A percentile compares a stretch with the other conserved stretches of the same genome.
Conservation (phyloP, 2,113 vertebrate species). For the Brachypteracias leptosomus region DNA sequence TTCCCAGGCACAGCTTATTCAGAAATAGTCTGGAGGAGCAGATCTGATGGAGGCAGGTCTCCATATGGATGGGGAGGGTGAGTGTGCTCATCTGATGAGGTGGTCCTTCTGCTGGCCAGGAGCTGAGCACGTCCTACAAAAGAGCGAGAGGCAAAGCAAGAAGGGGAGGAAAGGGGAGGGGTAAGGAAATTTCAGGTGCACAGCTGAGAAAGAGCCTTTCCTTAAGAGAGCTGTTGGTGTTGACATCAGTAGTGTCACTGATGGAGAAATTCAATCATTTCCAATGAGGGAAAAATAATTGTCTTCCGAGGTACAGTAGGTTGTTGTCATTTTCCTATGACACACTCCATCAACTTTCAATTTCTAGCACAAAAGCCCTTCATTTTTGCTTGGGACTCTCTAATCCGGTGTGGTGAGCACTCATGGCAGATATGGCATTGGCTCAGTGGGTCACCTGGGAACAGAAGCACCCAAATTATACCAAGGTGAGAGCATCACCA, state of each 20-base stretch:
- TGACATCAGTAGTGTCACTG: conserved; percentile 17
- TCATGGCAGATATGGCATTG: not conserved
- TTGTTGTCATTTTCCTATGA: conserved; percentile 65
- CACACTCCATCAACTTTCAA: conserved; percentile 70
- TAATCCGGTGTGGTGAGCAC: not conserved
- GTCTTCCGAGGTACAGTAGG: conserved; percentile 56
- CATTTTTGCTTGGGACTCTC: not conserved
- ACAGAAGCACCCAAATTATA: not conserved
- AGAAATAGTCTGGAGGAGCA: not conserved
- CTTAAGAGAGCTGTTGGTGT: conserved; percentile 22
- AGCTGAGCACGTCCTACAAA: not conserved
- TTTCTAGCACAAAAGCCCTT: conserved; percentile 53
- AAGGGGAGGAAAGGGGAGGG: not conserved
- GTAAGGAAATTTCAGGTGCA: not conserved
- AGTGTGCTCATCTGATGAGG: fast-evolving
- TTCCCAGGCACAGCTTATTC: not conserved
- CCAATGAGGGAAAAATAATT: conserved; percentile 68
- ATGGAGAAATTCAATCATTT: conserved; percentile 66
- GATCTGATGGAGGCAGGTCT: not conserved
- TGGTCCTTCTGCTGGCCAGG: not conserved
- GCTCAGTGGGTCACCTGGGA: not conserved
- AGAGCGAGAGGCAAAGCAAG: not conserved
- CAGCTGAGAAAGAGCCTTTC: not conserved
- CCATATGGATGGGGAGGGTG: fast-evolving
- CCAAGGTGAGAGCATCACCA: not conserved